A percentile compares a stretch with the other conserved stretches of the same genome.
phyloP scores from a whole-genome alignment of 2,888 invertebrate genomes.

The Caradrina clavipalpis region DNA sequence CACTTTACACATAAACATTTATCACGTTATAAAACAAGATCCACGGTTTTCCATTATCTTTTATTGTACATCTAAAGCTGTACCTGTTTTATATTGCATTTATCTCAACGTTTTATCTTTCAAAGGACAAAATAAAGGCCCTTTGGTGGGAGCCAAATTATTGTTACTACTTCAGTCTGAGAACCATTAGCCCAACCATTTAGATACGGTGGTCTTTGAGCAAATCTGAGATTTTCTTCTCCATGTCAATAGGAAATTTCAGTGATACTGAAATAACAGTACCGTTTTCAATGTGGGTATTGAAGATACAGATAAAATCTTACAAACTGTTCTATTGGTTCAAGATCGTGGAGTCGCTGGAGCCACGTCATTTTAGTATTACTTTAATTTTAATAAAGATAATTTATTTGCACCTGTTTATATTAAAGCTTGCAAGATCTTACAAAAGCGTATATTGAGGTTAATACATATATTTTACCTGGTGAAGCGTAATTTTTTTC shows the following conservation, averaged over 20 bases:
- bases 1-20: constrained; percentile 56
- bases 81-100: constrained; percentile 59
- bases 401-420: too few relatives aligned
- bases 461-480: too few relatives aligned
- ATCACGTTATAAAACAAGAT: constrained; percentile 57
- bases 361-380: neutral
- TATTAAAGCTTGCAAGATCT: too few relatives aligned
- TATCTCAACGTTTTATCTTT: constrained; percentile 55
- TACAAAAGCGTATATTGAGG: too few relatives aligned
- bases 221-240: constrained; percentile 7
- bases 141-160: constrained; percentile 38
- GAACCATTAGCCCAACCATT: constrained; percentile 33
- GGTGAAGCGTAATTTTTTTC: too few relatives aligned
- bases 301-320: constrained; percentile 34
- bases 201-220: constrained; percentile 34
- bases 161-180: constrained; percentile 22
- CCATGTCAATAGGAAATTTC: constrained; percentile 19
- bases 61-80: constrained; percentile 54
- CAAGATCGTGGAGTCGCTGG: neutral
- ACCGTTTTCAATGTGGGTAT: constrained; percentile 10
- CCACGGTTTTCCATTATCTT: constrained; percentile 56
- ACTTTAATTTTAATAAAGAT: neutral
- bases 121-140: constrained; percentile 46
- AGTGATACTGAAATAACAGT: constrained; percentile 22
- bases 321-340: constrained; percentile 15